A percentile compares a stretch with the other conserved stretches of the same genome.
phyloP scores from a whole-genome alignment of 2,888 invertebrate species.

The Pseudococcus viburni region DNA sequence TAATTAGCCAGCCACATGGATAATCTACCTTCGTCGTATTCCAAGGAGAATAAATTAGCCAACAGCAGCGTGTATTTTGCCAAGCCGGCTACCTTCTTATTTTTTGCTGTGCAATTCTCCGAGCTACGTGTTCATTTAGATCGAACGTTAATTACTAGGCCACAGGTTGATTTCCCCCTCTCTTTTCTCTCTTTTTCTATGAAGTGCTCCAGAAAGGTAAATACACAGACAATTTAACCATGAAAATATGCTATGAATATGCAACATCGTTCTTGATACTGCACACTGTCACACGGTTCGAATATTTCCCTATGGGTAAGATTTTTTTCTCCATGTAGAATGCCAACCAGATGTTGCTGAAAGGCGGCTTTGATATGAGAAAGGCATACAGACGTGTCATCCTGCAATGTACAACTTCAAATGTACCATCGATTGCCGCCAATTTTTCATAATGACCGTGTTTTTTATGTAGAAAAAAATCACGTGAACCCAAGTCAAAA shows the following conservation, averaged over 20 bases:
- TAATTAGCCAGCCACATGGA: background rate
- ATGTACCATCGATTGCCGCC: background rate
- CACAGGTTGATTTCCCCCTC: too few species aligned
- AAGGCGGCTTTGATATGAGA: background rate
- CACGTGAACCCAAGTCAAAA: too few species aligned
- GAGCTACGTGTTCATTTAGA: background rate
- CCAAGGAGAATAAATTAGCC: background rate
- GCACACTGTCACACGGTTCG: background rate
- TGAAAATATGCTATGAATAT: too few species aligned
- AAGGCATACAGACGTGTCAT: too few species aligned
- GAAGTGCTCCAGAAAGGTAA: too few species aligned
- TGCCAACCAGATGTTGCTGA: background rate
- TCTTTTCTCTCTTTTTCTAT: too few species aligned
- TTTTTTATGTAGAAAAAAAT: background rate
- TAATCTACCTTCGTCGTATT: background rate
- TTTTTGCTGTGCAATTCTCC: background rate
- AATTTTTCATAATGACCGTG: background rate
- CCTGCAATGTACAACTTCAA: background rate
- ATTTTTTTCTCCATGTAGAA: background rate
- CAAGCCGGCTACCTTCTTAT: background rate
- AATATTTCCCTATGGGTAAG: background rate
- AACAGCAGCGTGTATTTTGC: background rate
- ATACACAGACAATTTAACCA: too few species aligned
- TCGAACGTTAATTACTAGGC: too few species aligned
- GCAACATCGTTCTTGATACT: too few species aligned